Percentiles rank a stretch among this genome's conserved stretches.
Conservation (phyloP, 2,797 vertebrate species). For the Manis pentadactyla region DNA sequence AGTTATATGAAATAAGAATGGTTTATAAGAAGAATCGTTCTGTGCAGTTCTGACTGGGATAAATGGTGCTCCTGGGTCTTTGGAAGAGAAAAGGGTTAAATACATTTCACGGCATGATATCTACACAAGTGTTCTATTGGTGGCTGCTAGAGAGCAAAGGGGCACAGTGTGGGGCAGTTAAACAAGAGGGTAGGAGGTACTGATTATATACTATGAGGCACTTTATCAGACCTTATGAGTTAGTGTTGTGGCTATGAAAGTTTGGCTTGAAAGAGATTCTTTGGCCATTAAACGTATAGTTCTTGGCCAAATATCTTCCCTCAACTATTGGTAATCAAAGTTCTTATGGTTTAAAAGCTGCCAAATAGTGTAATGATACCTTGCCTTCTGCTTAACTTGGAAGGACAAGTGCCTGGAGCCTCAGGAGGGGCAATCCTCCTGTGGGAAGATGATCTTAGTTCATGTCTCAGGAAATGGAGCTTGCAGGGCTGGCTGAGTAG, state of each 20-base stretch:
- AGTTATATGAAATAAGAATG: not conserved
- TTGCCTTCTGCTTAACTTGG: slow-evolving; percentile 62
- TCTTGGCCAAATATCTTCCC: slow-evolving; percentile 53
- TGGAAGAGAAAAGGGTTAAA: slow-evolving; percentile 25
- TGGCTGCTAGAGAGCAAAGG: slow-evolving; percentile 34
- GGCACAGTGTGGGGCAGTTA: not conserved
- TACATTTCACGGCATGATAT: slow-evolving; percentile 5
- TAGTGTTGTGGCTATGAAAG: slow-evolving; percentile 35
- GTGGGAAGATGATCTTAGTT: slow-evolving; percentile 50
- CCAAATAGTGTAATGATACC: slow-evolving; percentile 58
- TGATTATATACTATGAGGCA: not conserved
- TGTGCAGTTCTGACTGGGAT: slow-evolving; percentile 31
- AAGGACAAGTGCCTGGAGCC: slow-evolving; percentile 59
- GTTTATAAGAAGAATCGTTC: not conserved
- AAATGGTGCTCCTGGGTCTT: slow-evolving; percentile 48
- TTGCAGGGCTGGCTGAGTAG: not conserved
- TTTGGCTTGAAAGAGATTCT: slow-evolving; percentile 56
- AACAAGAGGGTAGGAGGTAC: not conserved
- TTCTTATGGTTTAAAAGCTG: slow-evolving; percentile 59
- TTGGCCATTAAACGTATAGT: slow-evolving; percentile 46
- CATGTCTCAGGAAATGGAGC: slow-evolving; percentile 54
- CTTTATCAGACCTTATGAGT: slow-evolving; percentile 38
- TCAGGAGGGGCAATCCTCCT: not conserved
- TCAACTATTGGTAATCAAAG: slow-evolving; percentile 52
- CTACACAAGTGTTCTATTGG: not conserved